Conservation (phyloP, 2,113 vertebrate genomes). For the Scolopax mira region DNA sequence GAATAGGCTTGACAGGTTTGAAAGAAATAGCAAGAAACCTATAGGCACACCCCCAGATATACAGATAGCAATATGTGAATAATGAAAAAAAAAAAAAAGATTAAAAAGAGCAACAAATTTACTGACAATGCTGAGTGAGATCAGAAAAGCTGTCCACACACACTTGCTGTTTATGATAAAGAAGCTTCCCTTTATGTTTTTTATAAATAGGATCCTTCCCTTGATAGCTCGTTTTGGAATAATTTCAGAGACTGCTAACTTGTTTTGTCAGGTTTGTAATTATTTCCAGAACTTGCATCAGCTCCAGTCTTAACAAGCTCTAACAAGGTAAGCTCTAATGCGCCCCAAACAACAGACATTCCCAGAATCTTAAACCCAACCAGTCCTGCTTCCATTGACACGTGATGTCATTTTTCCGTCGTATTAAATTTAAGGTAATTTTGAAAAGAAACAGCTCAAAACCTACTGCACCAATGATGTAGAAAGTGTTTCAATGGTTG, state of each 20-base stretch:
- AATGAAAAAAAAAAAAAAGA: background rate
- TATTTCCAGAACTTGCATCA: constrained; percentile 20
- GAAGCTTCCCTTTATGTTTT: background rate
- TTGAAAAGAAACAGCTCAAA: background rate
- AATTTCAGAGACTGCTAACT: background rate
- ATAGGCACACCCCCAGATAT: background rate
- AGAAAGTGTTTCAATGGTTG: background rate
- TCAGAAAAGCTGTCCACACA: background rate
- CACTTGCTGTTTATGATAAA: background rate
- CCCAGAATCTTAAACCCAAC: background rate
- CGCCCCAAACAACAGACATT: background rate
- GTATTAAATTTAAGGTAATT: background rate
- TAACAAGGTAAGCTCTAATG: background rate
- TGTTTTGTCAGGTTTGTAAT: background rate
- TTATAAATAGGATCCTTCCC: background rate
- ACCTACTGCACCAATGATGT: background rate
- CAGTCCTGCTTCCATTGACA: background rate
- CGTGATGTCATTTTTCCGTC: background rate
- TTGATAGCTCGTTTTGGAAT: background rate
- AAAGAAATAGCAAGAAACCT: background rate
- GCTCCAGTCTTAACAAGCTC: background rate
- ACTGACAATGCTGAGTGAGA: background rate
- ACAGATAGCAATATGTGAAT: background rate
- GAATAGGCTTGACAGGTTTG: background rate
- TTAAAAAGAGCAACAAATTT: background rate